phyloP scores from a whole-genome alignment of 2,888 invertebrate species.

The Venusia cambrica region DNA sequence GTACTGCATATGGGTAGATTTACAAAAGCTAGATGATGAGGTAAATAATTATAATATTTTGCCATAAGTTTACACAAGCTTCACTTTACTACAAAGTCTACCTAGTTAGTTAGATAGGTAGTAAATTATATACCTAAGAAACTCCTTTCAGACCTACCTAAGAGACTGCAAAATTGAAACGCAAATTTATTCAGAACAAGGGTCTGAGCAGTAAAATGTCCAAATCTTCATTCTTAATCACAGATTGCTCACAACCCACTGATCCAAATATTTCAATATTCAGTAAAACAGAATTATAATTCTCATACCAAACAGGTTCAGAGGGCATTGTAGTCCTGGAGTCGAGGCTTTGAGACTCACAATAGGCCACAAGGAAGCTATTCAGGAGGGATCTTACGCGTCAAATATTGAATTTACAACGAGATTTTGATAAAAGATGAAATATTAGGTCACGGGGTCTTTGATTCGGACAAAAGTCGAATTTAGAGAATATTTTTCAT shows the following conservation, averaged over 20 bases:
- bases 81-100: too few species aligned
- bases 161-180: too few species aligned
- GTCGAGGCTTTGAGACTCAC: slow-evolving; percentile 30
- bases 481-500: too few species aligned
- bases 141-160: too few species aligned
- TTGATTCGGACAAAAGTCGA: slow-evolving; percentile 14
- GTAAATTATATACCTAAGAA: too few species aligned
- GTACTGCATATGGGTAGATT: too few species aligned
- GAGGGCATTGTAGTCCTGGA: slow-evolving; percentile 15
- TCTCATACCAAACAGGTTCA: slow-evolving; percentile 16
- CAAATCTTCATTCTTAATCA: slow-evolving; percentile 1
- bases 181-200: too few species aligned
- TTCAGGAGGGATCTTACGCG: slow-evolving; percentile 25
- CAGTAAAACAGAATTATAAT: slow-evolving; percentile 10
- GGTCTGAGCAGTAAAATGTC: neutral
- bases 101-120: too few species aligned
- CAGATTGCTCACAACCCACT: neutral
- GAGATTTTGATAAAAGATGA: slow-evolving; percentile 24
- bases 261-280: slow-evolving; percentile 11
- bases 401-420: slow-evolving; percentile 42
- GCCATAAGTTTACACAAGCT: too few species aligned
- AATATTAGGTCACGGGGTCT: slow-evolving; percentile 18
- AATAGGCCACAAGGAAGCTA: slow-evolving; percentile 30
- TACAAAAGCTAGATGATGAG: too few species aligned
- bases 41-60: too few species aligned